phyloP scores from a whole-genome alignment of 2,888 invertebrate species.

The Phaonia tiefii region DNA sequence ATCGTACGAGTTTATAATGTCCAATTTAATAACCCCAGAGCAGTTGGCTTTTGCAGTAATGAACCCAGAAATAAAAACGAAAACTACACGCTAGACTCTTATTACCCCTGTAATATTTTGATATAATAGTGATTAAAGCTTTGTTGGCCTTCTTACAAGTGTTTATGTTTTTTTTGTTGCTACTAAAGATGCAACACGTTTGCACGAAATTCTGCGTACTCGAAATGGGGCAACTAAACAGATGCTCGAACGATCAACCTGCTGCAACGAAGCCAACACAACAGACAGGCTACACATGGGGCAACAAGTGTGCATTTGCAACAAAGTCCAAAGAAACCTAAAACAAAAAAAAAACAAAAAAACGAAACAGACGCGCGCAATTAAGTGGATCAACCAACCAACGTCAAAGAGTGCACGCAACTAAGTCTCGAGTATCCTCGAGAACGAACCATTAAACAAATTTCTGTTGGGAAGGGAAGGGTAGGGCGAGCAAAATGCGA shows the following conservation, averaged over 20 bases:
- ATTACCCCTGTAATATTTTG: constrained; percentile 3
- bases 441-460: not conserved
- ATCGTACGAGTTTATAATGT: not conserved
- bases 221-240: constrained; percentile 19
- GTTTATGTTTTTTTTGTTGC: not conserved
- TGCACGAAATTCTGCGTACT: not conserved
- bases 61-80: not conserved
- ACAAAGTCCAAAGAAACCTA: no score
- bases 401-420: constrained; percentile 38
- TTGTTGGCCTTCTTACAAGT: constrained; percentile 9
- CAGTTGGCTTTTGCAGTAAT: not conserved
- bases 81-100: not conserved
- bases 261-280: constrained; percentile 30
- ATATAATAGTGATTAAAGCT: constrained; percentile 10
- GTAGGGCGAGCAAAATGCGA: not conserved
- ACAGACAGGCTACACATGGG: no score
- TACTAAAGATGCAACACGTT: constrained; percentile 3
- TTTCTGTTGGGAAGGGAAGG: not conserved
- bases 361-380: constrained; percentile 31
- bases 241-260: constrained; percentile 13
- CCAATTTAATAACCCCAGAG: not conserved
- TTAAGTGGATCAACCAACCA: constrained; percentile 55
- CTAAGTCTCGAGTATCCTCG: not conserved
- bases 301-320: no score
- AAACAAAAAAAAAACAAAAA: no score